Base-by-base conservation (phyloP, 2,888 invertebrate genomes). In the Phytoseiulus persimilis region DNA sequence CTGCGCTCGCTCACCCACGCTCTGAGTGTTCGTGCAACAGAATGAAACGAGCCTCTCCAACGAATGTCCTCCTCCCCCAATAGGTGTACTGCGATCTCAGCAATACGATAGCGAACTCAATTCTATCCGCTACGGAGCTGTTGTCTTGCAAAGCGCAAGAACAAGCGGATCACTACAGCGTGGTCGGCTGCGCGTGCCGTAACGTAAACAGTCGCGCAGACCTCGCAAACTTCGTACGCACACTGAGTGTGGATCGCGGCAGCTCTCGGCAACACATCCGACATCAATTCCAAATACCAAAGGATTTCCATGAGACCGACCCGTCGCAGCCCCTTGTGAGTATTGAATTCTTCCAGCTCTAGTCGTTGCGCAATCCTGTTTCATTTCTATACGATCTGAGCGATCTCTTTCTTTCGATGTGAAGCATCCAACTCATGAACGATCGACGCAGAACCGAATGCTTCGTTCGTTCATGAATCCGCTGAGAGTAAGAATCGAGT, bases 61-160 rank as follows among this genome's bases (percentile, higher is more conserved):
- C 46, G 18, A n/a, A 28, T 89, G 65, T 9, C 32, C 5, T 32
- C 33, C 28, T 23, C 5, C 5, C 32, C 83, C 83, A 28, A 93
- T 97, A 97, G 93, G 96, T 98, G 92, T 96, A 98, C 93, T 95
- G 95, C 91, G 97, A 98, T 92, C 95, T 98, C 90, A 96, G 96
- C 93, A 94, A 95, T 92, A 96, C 96, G 90, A 95, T 97, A 91
- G 95, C 97, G 92, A 97, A 97, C 91, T 95, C 97, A 33, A 95
- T 97, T 92, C 95, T 96, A 92, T 96, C 97, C 93, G 96, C 96
- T 91, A 95, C 97, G 90, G 95, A 96, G 93, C 95, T 96, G 91
- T 95, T 97, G 92, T 90, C 32, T 90, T 92, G 92, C 83, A 93
- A 96, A 96, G 95, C 96, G 89, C 94, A 95, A 92, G 96, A 96